A percentile compares a stretch with the other conserved stretches of the same genome.
Conservation (phyloP, 2,113 vertebrate genomes). For the Hemiprocne comata region DNA sequence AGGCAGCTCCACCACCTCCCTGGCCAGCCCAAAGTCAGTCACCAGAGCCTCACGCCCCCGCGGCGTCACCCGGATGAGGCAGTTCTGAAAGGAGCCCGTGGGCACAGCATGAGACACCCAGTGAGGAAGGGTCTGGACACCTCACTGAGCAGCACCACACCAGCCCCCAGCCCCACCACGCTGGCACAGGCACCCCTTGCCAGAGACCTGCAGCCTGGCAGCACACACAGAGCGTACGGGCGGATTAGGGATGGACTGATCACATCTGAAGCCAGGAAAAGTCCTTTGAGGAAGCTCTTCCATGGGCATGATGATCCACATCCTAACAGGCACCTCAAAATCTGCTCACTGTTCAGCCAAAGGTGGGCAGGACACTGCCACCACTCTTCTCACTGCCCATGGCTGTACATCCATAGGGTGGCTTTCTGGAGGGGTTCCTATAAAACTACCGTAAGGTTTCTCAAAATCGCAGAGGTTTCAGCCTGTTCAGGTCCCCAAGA, state of each 20-base stretch:
- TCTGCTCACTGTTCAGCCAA: not conserved
- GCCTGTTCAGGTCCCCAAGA: not conserved
- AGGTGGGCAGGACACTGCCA: not conserved
- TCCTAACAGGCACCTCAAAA: not conserved
- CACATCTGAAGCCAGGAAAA: not conserved
- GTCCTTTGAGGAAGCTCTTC: not conserved
- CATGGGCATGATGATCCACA: not conserved
- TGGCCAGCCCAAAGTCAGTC: slow-evolving; percentile 87
- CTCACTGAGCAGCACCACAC: not conserved
- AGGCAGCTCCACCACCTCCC: slow-evolving; percentile 85
- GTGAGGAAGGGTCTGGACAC: not conserved
- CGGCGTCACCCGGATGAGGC: slow-evolving; percentile 79
- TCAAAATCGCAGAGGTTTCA: not conserved
- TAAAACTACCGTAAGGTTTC: not conserved
- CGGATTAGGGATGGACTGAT: not conserved
- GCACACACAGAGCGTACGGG: not conserved
- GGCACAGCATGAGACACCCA: not conserved
- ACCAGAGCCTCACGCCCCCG: slow-evolving; percentile 84
- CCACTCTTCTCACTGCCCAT: not conserved
- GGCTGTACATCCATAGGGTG: not conserved
- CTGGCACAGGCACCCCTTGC: not conserved
- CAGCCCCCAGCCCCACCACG: not conserved
- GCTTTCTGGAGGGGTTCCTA: not conserved
- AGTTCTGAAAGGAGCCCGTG: slow-evolving; percentile 77
- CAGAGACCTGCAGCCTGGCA: not conserved